Evolutionary conservation across 2,113 vertebrate species (phyloP).

Genomic region (Pseudorasbora parva): DNA sequence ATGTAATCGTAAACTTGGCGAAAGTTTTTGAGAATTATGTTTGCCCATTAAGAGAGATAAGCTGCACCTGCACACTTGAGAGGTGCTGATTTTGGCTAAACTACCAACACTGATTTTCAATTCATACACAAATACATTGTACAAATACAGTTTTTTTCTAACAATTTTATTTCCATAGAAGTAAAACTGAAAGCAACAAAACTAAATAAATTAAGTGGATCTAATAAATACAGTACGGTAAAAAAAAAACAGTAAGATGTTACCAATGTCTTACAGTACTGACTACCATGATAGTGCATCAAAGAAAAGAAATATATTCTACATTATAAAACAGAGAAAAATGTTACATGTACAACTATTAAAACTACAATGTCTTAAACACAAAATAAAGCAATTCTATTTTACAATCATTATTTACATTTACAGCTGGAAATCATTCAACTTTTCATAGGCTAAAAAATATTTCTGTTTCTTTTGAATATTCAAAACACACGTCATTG

Average conservation of each 20-base stretch:
- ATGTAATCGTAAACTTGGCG: no score
- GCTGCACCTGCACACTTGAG: no score
- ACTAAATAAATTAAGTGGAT: conserved; percentile 49
- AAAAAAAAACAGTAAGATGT: conserved; percentile 15
- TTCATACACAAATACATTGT: background rate
- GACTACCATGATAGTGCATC: conserved; percentile 30
- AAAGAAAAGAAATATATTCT: conserved; percentile 24
- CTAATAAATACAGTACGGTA: conserved; percentile 55
- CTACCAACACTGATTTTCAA: background rate
- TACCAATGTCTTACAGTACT: conserved; percentile 35
- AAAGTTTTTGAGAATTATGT: no score
- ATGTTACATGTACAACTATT: conserved; percentile 14
- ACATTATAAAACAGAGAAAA: background rate
- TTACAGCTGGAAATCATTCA: conserved; percentile 14
- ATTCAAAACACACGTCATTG: background rate
- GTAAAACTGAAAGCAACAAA: conserved; percentile 13
- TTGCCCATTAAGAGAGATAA: no score
- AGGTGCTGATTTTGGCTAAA: background rate
- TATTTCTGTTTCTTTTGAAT: background rate
- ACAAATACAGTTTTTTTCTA: background rate
- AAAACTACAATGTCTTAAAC: background rate
- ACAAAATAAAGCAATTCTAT: background rate
- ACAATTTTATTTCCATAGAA: conserved; percentile 28
- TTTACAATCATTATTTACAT: conserved; percentile 38
- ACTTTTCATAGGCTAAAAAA: background rate